Conservation (phyloP, 2,888 invertebrate genomes). For the Harpalus rufipes region DNA sequence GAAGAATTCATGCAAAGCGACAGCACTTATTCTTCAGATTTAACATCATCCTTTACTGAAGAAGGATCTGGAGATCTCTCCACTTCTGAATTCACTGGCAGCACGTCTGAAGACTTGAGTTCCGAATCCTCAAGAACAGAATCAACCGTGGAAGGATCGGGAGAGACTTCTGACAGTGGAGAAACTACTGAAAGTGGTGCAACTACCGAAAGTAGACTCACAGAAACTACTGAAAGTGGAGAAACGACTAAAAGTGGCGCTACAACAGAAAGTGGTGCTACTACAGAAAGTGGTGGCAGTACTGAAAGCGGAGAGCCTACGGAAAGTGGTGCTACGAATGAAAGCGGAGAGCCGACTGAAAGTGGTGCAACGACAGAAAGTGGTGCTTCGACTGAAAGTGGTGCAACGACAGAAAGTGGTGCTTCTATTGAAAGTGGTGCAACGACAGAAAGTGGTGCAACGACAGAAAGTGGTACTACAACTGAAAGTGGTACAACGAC, state of each 20-base stretch:
- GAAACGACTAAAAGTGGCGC: constrained; percentile 69
- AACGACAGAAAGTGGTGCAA: constrained; percentile 20
- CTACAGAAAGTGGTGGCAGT: background rate
- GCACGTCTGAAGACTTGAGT: constrained; percentile 54
- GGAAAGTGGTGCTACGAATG: constrained; percentile 5
- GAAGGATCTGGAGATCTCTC: constrained; percentile 66
- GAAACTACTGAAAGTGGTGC: constrained; percentile 69
- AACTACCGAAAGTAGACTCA: constrained; percentile 3
- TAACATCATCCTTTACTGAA: constrained; percentile 52
- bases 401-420: constrained; percentile 34
- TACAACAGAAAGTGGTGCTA: background rate
- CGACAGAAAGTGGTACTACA: constrained; percentile 43
- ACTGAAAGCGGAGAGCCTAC: constrained; percentile 8
- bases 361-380: constrained; percentile 59
- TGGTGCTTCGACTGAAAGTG: constrained; percentile 63
- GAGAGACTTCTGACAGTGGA: constrained; percentile 66
- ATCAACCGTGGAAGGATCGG: constrained; percentile 70
- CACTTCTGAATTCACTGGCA: constrained; percentile 50
- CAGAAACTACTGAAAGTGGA: constrained; percentile 45
- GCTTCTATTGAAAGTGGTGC: constrained; percentile 3
- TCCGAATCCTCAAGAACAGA: constrained; percentile 58
- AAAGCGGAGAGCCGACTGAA: constrained; percentile 64
- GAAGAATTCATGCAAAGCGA: constrained; percentile 80
- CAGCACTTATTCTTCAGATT: constrained; percentile 74
- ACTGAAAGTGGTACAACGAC: too few relatives aligned